Evolutionary conservation across 1,140 invertebrate species (phyloP).

Genomic region (Drosophila sechellia): DNA sequence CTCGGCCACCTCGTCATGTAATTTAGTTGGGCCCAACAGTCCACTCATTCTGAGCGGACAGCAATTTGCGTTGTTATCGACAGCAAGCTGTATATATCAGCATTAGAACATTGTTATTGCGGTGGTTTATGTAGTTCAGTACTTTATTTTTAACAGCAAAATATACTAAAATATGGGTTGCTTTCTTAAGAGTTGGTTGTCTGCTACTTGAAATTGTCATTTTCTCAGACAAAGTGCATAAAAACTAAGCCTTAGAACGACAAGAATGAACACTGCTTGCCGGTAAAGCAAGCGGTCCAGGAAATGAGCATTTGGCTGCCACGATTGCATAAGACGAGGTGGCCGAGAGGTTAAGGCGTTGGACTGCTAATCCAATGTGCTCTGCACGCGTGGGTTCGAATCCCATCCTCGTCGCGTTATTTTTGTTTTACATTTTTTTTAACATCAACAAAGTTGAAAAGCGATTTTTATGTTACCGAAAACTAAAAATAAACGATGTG

Average conservation of each 20-base stretch:
- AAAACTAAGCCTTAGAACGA: not conserved
- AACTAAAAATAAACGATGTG: constrained; percentile 15
- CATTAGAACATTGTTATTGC: constrained; percentile 4
- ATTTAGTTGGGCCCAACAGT: constrained; percentile 31
- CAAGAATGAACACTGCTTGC: constrained; percentile 19
- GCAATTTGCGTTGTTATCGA: constrained; percentile 10
- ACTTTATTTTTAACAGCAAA: not conserved
- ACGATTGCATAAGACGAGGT: constrained; percentile 88
- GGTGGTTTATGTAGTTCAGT: too few relatives aligned
- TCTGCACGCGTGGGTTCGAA: constrained; percentile 94
- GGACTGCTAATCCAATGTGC: constrained; percentile 91
- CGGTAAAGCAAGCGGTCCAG: not conserved
- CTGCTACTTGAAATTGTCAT: not conserved
- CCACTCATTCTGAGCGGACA: constrained; percentile 7
- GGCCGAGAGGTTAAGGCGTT: constrained; percentile 96
- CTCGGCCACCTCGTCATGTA: constrained; percentile 92
- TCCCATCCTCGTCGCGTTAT: constrained; percentile 92
- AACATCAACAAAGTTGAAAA: not conserved
- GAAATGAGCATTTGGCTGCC: constrained; percentile 25
- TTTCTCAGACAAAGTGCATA: not conserved
- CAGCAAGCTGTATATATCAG: constrained; percentile 11
- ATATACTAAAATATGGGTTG: not conserved
- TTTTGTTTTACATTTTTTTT: not conserved
- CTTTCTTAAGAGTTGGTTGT: too few relatives aligned
- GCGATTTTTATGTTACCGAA: constrained; percentile 16